Conservation (phyloP, 2,888 invertebrate genomes). For the Epistrophe eligans region DNA sequence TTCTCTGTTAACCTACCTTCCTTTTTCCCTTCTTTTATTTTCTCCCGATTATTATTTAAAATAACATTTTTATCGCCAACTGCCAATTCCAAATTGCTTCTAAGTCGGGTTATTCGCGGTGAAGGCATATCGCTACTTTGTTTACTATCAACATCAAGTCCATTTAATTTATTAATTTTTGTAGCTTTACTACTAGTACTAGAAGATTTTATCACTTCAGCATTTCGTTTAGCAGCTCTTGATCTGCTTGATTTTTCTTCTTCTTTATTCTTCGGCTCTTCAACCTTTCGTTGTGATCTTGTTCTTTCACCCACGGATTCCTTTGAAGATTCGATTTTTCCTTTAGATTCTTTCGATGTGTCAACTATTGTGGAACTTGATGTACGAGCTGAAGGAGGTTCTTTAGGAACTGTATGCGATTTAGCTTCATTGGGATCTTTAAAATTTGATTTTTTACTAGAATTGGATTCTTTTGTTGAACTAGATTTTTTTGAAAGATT, state of each 20-base stretch:
- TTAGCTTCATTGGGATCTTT: background rate
- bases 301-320: background rate
- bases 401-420: background rate
- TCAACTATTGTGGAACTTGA: background rate
- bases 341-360: background rate
- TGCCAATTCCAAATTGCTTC: slow-evolving; percentile 4
- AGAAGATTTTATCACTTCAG: background rate
- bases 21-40: background rate
- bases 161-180: slow-evolving; percentile 19
- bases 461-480: background rate
- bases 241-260: slow-evolving; percentile 9
- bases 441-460: background rate
- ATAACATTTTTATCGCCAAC: background rate
- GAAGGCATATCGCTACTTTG: background rate
- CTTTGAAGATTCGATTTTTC: background rate
- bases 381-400: background rate
- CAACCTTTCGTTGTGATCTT: background rate
- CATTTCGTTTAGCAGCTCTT: slow-evolving; percentile 18
- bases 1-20: background rate
- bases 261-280: background rate
- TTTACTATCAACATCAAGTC: background rate
- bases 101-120: slow-evolving; percentile 32
- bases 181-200: background rate
- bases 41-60: background rate
- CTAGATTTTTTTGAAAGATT: background rate